Evolutionary conservation across 2,888 invertebrate genomes (phyloP).

Genomic region (Homarus gammarus): DNA sequence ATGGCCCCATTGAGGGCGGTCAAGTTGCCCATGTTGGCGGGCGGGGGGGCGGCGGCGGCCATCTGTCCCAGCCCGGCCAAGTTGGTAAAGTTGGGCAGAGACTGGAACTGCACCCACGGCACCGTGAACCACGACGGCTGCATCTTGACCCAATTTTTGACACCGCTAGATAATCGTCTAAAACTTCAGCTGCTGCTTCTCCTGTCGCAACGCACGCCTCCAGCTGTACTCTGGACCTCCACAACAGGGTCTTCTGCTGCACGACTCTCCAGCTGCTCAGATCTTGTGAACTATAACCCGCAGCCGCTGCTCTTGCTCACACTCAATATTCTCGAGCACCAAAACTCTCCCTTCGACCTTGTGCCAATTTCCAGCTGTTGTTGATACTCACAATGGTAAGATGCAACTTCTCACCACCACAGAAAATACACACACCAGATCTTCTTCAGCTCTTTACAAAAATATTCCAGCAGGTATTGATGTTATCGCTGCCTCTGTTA

Average conservation of each 20-base stretch:
- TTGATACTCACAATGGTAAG: no score
- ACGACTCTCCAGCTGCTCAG: no score
- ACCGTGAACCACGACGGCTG: constrained; percentile 73
- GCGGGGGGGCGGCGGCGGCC: constrained; percentile 48
- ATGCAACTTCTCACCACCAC: no score
- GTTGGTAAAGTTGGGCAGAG: constrained; percentile 42
- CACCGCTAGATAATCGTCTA: not conserved
- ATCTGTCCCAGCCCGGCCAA: constrained; percentile 32
- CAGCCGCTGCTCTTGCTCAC: no score
- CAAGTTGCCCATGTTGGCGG: constrained; percentile 47
- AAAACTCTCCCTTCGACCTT: no score
- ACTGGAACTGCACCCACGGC: constrained; percentile 74
- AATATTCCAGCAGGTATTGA: no score
- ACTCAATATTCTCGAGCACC: not conserved
- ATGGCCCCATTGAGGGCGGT: constrained; percentile 50
- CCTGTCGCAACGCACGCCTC: not conserved
- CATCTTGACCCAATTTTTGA: constrained; percentile 46
- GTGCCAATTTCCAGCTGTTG: no score
- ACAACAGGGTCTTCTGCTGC: no score
- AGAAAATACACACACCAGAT: no score
- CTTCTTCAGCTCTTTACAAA: no score
- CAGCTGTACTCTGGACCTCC: not conserved
- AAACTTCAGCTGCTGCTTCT: not conserved
- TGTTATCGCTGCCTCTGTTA: no score
- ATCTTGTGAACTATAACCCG: no score